Evolutionary conservation across 2,888 invertebrate species (phyloP).

Genomic region (Odontocerum albicorne): DNA sequence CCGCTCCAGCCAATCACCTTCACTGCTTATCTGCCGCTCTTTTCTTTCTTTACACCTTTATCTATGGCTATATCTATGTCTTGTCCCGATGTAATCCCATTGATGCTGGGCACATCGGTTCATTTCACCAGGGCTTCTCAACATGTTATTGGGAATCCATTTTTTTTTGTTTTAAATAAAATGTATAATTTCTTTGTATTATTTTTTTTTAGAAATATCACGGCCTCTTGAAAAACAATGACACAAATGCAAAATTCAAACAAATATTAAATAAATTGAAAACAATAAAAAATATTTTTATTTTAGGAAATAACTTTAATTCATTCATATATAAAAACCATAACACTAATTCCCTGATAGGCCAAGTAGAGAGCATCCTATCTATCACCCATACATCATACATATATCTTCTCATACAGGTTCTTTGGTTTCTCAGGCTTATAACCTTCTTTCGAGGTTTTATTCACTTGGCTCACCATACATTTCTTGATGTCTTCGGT

Average conservation of each 20-base stretch:
- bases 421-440: too few species aligned
- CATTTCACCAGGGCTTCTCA: background rate
- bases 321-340: background rate
- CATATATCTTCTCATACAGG: too few species aligned
- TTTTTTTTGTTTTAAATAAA: background rate
- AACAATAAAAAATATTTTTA: too few species aligned
- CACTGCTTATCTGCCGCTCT: constrained; percentile 3
- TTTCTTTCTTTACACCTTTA: background rate
- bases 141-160: background rate
- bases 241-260: too few species aligned
- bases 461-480: too few species aligned
- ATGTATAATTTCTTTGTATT: too few species aligned
- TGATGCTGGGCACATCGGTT: background rate
- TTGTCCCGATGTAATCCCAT: background rate
- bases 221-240: too few species aligned
- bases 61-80: background rate
- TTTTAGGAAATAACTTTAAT: background rate
- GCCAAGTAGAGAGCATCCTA: background rate
- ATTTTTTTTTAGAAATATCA: too few species aligned
- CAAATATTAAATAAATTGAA: too few species aligned
- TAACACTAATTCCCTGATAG: background rate
- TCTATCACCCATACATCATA: too few species aligned
- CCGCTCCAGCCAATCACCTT: background rate
- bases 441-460: too few species aligned
- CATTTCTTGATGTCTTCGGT: too few species aligned